A percentile compares a stretch with the other conserved stretches of the same genome.
Conservation (phyloP, 2,888 invertebrate species). For the Troides oblongomaculatus region DNA sequence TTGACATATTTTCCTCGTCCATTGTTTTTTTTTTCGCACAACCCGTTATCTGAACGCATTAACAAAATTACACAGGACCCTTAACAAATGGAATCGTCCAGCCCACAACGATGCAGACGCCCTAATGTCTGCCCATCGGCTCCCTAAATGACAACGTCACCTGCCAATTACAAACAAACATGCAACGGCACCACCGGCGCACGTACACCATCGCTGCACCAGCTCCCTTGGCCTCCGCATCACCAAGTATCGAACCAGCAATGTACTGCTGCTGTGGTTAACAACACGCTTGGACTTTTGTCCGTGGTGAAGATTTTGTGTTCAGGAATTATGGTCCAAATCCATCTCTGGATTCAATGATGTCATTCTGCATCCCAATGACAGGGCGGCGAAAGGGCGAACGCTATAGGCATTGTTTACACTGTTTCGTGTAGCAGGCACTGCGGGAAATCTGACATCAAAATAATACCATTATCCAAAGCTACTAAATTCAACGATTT, state of each 20-base stretch:
- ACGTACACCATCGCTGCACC: constrained; percentile 43
- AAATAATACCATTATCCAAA: background rate
- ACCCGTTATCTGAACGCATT: constrained; percentile 63
- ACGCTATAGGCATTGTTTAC: constrained; percentile 50
- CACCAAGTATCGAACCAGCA: constrained; percentile 32
- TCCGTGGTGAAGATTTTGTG: constrained; percentile 48
- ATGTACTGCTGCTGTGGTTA: constrained; percentile 40
- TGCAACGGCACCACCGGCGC: constrained; percentile 29
- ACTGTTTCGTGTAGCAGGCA: constrained; percentile 38
- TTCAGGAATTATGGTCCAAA: constrained; percentile 75
- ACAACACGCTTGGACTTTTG: background rate
- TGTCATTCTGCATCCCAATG: constrained; percentile 74
- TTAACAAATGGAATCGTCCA: constrained; percentile 67
- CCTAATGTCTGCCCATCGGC: constrained; percentile 77
- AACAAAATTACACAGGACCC: constrained; percentile 68
- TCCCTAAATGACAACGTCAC: constrained; percentile 75
- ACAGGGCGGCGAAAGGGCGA: constrained; percentile 70
- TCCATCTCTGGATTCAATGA: constrained; percentile 75
- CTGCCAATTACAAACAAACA: constrained; percentile 58
- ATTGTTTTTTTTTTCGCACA: constrained; percentile 50
- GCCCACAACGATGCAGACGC: constrained; percentile 70
- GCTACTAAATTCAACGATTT: background rate
- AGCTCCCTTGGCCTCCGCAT: background rate
- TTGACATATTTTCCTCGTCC: constrained; percentile 57
- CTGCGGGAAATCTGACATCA: constrained; percentile 19